Evolutionary conservation across 2,797 vertebrate genomes (phyloP).

Genomic region (Labroides dimidiatus): DNA sequence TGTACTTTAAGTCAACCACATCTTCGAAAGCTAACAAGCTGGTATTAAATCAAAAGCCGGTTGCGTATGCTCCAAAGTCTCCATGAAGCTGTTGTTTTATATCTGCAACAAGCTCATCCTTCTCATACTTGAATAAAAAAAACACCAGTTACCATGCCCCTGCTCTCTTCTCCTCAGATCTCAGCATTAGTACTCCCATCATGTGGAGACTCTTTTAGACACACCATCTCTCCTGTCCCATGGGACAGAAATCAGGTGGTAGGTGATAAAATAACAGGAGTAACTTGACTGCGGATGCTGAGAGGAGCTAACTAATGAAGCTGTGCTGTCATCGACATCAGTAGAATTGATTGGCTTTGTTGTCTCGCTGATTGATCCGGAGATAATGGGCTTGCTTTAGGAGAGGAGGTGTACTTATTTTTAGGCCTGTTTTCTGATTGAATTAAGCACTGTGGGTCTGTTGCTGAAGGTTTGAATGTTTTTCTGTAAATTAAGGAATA

Average conservation of each 20-base stretch:
- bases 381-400: constrained; percentile 38
- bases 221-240: constrained; percentile 2
- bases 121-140: background rate
- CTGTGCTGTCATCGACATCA: constrained; percentile 42
- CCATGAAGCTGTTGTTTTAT: background rate
- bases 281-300: constrained; percentile 25
- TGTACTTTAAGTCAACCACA: constrained; percentile 26
- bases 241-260: constrained; percentile 11
- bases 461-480: constrained; percentile 16
- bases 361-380: constrained; percentile 53
- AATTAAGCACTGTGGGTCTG: constrained; percentile 1
- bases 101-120: background rate
- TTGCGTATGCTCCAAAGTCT: constrained; percentile 1
- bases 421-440: constrained; percentile 19
- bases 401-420: background rate
- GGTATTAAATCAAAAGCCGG: constrained; percentile 4
- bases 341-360: constrained; percentile 50
- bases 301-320: constrained; percentile 43
- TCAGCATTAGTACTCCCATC: background rate
- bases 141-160: background rate
- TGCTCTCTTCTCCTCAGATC: constrained; percentile 5
- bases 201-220: constrained; percentile 12
- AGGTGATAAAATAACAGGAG: constrained; percentile 32
- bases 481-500: background rate
- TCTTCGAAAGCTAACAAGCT: constrained; percentile 11